Percentiles rank a stretch among this genome's conserved stretches.
Conservation (phyloP, 1,140 invertebrate species). For the Notospermus geniculatus region DNA sequence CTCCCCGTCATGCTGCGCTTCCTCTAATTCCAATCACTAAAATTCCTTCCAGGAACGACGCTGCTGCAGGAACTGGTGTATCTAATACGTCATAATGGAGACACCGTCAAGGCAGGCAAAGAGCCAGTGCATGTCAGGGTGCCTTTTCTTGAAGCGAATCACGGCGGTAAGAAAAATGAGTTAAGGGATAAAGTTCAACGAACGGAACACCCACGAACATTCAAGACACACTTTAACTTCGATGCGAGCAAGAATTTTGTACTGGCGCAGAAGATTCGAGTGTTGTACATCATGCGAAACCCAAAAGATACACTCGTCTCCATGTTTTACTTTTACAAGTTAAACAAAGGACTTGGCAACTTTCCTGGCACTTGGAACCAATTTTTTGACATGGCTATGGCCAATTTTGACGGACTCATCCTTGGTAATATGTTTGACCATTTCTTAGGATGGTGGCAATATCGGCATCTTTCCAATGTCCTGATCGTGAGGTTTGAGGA, state of each 20-base stretch:
- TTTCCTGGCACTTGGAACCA: no score
- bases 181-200: no score
- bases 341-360: no score
- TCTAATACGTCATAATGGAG: conserved; percentile 1
- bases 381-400: no score
- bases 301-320: conserved; percentile 4
- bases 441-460: neutral
- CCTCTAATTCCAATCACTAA: no score
- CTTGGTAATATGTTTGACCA: conserved; percentile 5
- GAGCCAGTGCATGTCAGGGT: neutral
- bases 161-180: no score
- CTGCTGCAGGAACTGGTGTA: neutral
- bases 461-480: neutral
- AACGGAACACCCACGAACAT: no score
- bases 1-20: no score
- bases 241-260: neutral
- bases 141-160: neutral
- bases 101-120: neutral
- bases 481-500: neutral
- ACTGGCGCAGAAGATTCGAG: neutral
- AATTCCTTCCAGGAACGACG: neutral
- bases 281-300: conserved; percentile 7
- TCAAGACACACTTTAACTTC: neutral
- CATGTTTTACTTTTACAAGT: neutral
- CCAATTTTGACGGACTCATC: no score